These are phyloP conservation scores for Megalops cyprinoides DNA, from an alignment of 2,797 vertebrate species.

Conservation along the genomic window DNA sequence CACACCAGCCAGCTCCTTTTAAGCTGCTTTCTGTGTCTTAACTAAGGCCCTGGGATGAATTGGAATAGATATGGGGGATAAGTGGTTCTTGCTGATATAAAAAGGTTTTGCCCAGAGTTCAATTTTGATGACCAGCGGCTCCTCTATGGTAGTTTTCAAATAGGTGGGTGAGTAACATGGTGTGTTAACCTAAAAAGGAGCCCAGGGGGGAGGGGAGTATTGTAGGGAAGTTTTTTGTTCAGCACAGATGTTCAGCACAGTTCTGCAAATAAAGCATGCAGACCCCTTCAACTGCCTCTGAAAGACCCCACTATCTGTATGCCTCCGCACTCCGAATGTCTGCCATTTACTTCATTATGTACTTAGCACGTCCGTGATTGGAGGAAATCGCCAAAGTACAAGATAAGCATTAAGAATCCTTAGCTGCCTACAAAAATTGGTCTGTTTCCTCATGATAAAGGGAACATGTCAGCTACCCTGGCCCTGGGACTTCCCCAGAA, in stretches of 20 bases:
- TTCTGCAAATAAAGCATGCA: constrained; percentile 21
- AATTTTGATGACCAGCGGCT: constrained; percentile 54
- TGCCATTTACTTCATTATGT: constrained; percentile 71
- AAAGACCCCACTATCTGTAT: constrained; percentile 60
- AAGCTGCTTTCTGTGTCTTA: constrained; percentile 56
- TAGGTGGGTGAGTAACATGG: constrained; percentile 61
- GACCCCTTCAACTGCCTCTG: constrained; percentile 40
- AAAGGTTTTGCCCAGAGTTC: constrained; percentile 54
- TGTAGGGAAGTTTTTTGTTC: constrained; percentile 44
- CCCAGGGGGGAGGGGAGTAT: constrained; percentile 21
- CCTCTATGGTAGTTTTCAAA: constrained; percentile 55
- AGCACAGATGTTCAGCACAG: constrained; percentile 40
- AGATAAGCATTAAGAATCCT: constrained; percentile 72
- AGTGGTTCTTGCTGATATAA: constrained; percentile 48
- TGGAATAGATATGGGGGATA: constrained; percentile 48
- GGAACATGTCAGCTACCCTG: constrained; percentile 51
- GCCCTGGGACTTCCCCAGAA: constrained; percentile 62
- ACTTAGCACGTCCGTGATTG: constrained; percentile 58
- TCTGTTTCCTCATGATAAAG: constrained; percentile 77
- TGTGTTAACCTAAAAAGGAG: constrained; percentile 61
- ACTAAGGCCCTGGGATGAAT: constrained; percentile 57
- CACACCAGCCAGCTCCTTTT: constrained; percentile 39
- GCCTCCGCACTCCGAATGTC: constrained; percentile 59
- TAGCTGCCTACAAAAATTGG: constrained; percentile 61
- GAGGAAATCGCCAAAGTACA: constrained; percentile 63